phyloP scores from a whole-genome alignment of 1,140 invertebrate genomes.

The Aphaenogaster floridana region DNA sequence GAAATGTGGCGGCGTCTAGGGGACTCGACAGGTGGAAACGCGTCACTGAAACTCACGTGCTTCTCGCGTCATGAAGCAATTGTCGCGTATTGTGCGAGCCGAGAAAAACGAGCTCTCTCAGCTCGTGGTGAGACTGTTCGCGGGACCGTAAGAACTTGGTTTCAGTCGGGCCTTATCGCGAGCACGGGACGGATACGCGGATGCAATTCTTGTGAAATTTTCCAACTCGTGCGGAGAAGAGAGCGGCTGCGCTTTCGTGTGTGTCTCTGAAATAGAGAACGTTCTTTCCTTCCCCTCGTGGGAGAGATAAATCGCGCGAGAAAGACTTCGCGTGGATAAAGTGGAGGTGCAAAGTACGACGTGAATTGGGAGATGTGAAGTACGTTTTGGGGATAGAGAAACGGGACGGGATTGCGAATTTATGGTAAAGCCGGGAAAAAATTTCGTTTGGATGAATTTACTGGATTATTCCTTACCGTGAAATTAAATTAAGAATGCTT shows the following conservation, averaged over 20 bases:
- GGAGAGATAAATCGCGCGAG: slow-evolving; percentile 15
- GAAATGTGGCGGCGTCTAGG: too few relatives aligned
- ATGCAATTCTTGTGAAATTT: slow-evolving; percentile 6
- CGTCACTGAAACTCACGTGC: slow-evolving; percentile 31
- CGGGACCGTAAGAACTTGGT: background rate
- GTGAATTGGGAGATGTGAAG: background rate
- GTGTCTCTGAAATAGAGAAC: background rate
- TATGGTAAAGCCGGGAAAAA: background rate
- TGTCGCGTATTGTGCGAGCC: slow-evolving; percentile 14
- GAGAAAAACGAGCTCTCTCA: slow-evolving; percentile 10
- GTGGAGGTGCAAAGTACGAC: background rate
- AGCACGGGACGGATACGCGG: background rate
- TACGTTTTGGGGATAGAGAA: background rate
- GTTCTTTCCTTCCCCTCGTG: too few relatives aligned
- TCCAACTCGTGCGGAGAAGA: background rate
- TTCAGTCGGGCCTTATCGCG: slow-evolving; percentile 12
- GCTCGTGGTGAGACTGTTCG: background rate
- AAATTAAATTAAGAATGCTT: background rate
- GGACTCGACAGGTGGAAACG: background rate
- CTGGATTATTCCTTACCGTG: background rate
- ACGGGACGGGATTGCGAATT: background rate
- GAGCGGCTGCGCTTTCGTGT: background rate
- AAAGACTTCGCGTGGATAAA: background rate
- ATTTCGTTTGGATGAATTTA: background rate
- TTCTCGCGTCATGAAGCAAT: slow-evolving; percentile 22